Evolutionary conservation across 1,140 invertebrate species (phyloP), one percentile per base, ranked within the genome.

Genomic region (Drosophila paulistorum): DNA sequence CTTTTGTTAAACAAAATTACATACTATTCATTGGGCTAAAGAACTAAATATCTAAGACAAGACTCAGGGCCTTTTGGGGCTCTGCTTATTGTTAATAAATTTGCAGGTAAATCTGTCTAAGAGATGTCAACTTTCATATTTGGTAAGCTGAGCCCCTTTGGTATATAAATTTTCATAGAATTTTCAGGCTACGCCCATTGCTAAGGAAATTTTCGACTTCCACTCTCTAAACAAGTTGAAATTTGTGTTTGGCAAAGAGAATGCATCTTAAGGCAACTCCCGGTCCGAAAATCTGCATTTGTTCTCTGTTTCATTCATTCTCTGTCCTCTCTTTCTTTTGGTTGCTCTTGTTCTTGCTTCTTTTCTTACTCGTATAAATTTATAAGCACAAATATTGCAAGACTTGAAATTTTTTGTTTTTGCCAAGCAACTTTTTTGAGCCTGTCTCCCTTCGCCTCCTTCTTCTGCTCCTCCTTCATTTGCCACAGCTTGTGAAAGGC

Each of bases 401-500:
- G 55, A 59, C 33, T 37, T 37, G 57, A 39, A 59, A 59, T 37
- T 59, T 59, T 37, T 59, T 9, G 30, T 30, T 37, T 59, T 37
- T 59, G 57, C 10, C 57, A 37, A 39, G 57, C 33, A 37, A 59
- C 57, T 37, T 37, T 59, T 37, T 59, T 59, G 66, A 62, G 71
- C 20, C 33, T 26, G 10, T 2, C 17, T 42, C 59, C 69, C 33
- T 42, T 10, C 37, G 13, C 0, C 30, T 30, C 30, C 30, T 30
- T 1, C 30, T 30, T 3, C 5, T 3, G 1, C 4, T 26, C 5
- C 5, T 26, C 26, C 26, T 26, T 26, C 26, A 39, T 39, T 11
- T 3, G 3, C 37, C 30, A 30, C 30, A 17, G 51, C 10, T 77
- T 77, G 74, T 77, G 74, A 77, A 77, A 77, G 74, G 74, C 66